A percentile compares a stretch with the other conserved stretches of the same genome.
phyloP scores from a whole-genome alignment of 2,113 vertebrate genomes.

The Galbula dea region DNA sequence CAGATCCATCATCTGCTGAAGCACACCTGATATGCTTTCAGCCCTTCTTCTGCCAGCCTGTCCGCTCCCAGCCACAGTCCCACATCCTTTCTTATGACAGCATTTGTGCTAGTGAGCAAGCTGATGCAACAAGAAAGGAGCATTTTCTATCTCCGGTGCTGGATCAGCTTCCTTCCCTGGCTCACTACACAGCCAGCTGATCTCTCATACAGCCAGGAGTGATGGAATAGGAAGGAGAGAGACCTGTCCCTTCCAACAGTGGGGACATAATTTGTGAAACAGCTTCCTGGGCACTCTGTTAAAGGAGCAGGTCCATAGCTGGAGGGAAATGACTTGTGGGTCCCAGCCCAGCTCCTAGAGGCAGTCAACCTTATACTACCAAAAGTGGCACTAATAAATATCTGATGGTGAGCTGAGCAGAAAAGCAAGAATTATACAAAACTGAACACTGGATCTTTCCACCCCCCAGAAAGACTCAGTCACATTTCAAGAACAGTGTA shows the following conservation, averaged over 20 bases:
- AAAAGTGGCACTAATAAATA: neutral
- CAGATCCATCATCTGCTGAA: neutral
- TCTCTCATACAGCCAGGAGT: accelerated
- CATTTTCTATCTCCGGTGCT: neutral
- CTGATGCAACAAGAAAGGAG: neutral
- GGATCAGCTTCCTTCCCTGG: neutral
- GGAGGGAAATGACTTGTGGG: neutral
- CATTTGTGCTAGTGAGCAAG: neutral
- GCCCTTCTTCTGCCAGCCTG: neutral
- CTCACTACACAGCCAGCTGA: neutral
- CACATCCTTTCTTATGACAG: neutral
- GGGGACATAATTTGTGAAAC: neutral
- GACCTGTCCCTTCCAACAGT: neutral
- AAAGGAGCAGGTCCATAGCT: neutral
- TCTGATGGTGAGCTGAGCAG: neutral
- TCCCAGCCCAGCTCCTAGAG: neutral
- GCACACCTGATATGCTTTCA: accelerated
- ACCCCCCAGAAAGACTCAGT: neutral
- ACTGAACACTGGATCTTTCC: neutral
- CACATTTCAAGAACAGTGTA: neutral
- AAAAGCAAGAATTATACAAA: neutral
- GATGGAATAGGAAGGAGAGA: neutral
- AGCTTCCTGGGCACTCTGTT: neutral
- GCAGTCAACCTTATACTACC: neutral
- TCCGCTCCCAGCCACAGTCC: no score